Evolutionary conservation across 1,140 invertebrate genomes (phyloP), one percentile per base, ranked within the genome.

Genomic region (Solen grandis): DNA sequence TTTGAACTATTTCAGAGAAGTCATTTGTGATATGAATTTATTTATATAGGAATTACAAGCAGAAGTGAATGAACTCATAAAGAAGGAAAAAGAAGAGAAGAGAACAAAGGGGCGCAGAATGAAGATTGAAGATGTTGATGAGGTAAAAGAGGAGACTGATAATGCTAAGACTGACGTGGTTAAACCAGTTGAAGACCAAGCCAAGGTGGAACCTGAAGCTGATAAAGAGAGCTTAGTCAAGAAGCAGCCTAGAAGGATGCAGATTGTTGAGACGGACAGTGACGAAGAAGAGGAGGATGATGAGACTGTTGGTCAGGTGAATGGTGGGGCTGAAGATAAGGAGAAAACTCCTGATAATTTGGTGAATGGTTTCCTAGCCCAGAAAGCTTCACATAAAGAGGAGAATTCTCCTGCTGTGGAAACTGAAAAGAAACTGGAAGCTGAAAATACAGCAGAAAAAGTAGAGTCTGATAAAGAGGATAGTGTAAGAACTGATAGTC

Each of bases 61-160:
- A 52, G 84, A 89, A 65, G 68, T 84, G 5, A 70, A 81, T 19
- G 68, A 84, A 31, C 38, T 76, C 13, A 41, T 84, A 50, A 78
- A 76, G 29, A 69, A 87, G 35, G 85, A 86, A 25, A 72, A 82
- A 29, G 54, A 81, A 36, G 75, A 84, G 35, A 69, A 85, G 36
- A 90, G 90, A 66, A 82, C 82, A 41, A 88, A 86, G 68, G 90
- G 89, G 5, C 62, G 83, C 35, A 72, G 88, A 50, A 83, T 91
- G 87, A 76, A 87, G 14, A 91, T 91, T 33, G 88, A 91, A 80
- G 90, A 91, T 57, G 84, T 89, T n/a, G 83, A 85, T 25, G 86
- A 73, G 10, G 59, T 22, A 41, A 33, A 35, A 31, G 27, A 46
- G 29, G 60, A 36, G 10, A 65, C 59, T 0, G 3, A 29, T 54